Conservation (phyloP, 2,113 vertebrate genomes). For the Neofelis nebulosa region DNA sequence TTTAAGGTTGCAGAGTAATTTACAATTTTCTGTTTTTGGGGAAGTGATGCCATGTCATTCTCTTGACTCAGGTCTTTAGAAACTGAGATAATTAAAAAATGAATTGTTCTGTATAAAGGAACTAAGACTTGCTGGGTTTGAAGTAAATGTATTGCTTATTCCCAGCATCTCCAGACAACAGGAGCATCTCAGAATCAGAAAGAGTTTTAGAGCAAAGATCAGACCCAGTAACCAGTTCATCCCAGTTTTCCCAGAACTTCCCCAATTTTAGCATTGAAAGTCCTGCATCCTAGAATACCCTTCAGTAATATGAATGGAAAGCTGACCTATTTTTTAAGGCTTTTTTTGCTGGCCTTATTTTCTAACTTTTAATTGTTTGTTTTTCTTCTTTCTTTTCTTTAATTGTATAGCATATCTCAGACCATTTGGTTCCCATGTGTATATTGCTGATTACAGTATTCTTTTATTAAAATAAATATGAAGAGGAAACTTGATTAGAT, state of each 20-base stretch:
- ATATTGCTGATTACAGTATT: not conserved
- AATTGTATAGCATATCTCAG: not conserved
- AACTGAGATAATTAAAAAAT: not conserved
- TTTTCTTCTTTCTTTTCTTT: not conserved
- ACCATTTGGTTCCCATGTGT: not conserved
- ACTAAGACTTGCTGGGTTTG: not conserved
- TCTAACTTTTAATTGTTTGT: not conserved
- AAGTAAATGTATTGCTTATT: not conserved
- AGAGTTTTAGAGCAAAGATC: not conserved
- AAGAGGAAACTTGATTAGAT: not conserved
- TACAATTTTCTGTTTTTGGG: not conserved
- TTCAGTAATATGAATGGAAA: not conserved
- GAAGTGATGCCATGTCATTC: not conserved
- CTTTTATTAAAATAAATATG: constrained; percentile 1
- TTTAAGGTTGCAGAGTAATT: not conserved
- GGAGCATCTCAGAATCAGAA: not conserved
- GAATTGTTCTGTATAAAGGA: not conserved
- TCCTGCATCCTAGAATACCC: not conserved
- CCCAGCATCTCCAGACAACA: not conserved
- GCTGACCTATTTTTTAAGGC: not conserved
- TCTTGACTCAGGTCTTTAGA: not conserved
- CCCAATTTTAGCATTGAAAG: not conserved
- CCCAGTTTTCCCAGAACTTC: not conserved
- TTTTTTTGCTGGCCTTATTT: not conserved
- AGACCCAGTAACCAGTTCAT: not conserved